These are phyloP conservation scores for Heliothis peltigera DNA, from an alignment of 2,888 invertebrate genomes.

Conservation along the genomic window DNA sequence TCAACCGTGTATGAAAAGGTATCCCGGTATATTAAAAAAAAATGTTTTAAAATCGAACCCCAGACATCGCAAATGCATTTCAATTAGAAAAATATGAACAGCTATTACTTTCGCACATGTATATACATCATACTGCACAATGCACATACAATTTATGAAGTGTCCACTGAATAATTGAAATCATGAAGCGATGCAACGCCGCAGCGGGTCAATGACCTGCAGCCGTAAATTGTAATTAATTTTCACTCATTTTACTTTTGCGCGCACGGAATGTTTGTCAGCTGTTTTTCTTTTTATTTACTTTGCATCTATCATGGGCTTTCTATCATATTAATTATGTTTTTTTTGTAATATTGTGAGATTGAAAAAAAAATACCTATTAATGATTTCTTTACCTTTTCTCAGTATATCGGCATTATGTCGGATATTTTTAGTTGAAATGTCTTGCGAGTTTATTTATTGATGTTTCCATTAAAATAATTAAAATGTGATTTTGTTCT, in stretches of 20 bases:
- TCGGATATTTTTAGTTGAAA: too few relatives aligned
- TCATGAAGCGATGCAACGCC: neutral
- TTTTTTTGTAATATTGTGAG: too few relatives aligned
- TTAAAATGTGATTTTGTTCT: too few relatives aligned
- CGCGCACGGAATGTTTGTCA: slow-evolving; percentile 14
- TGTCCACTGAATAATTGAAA: slow-evolving; percentile 18
- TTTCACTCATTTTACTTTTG: slow-evolving; percentile 31
- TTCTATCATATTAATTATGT: too few relatives aligned
- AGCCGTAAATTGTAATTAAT: slow-evolving; percentile 27
- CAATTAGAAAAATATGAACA: neutral
- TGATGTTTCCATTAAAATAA: too few relatives aligned
- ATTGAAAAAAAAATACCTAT: too few relatives aligned
- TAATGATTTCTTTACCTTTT: too few relatives aligned
- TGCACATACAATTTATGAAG: slow-evolving; percentile 3
- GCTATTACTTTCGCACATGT: neutral
- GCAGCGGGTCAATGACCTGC: slow-evolving; percentile 15
- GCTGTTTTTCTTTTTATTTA: slow-evolving; percentile 12
- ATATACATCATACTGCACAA: slow-evolving; percentile 4
- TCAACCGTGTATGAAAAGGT: too few relatives aligned
- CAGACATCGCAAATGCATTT: too few relatives aligned
- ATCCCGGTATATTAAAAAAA: too few relatives aligned
- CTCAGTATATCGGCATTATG: too few relatives aligned
- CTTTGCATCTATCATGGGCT: neutral
- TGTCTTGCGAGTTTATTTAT: too few relatives aligned
- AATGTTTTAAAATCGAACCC: neutral